Percentiles rank a stretch among this genome's conserved stretches.
phyloP scores from a whole-genome alignment of 2,797 vertebrate species.

The Fistularia commersonii region DNA sequence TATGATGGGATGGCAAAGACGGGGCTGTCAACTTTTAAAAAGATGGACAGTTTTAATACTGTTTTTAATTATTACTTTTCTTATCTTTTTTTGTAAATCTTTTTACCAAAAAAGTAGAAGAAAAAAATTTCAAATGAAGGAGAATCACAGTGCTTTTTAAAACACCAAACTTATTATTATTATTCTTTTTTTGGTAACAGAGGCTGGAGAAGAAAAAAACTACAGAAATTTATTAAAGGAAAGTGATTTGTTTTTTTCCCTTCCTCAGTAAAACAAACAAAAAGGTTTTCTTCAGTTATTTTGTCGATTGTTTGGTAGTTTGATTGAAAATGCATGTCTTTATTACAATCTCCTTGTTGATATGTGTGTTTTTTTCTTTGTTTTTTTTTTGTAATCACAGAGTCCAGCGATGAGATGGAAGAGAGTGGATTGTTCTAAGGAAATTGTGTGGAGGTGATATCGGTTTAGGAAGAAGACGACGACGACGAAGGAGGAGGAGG shows the following conservation, averaged over 20 bases:
- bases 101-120: conserved; percentile 57
- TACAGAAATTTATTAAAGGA: conserved; percentile 65
- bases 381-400: conserved; percentile 59
- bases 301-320: conserved; percentile 61
- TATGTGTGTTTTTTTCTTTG: conserved; percentile 57
- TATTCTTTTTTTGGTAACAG: conserved; percentile 93
- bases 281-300: conserved; percentile 77
- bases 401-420: conserved; percentile 76
- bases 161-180: conserved; percentile 86
- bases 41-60: conserved; percentile 81
- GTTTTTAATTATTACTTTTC: conserved; percentile 65
- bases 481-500: conserved; percentile 1
- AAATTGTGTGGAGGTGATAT: conserved; percentile 61
- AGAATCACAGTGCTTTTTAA: conserved; percentile 84
- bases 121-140: conserved; percentile 44
- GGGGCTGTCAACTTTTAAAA: conserved; percentile 72
- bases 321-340: conserved; percentile 93
- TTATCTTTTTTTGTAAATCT: conserved; percentile 47
- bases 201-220: conserved; percentile 68
- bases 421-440: conserved; percentile 58
- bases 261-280: conserved; percentile 35
- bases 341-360: conserved; percentile 90
- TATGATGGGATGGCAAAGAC: conserved; percentile 84
- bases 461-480: conserved; percentile 49
- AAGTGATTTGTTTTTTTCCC: conserved; percentile 78